Conservation (phyloP, 64 coral and sea anemone genomes). For the Dendronephthya gigantea region DNA sequence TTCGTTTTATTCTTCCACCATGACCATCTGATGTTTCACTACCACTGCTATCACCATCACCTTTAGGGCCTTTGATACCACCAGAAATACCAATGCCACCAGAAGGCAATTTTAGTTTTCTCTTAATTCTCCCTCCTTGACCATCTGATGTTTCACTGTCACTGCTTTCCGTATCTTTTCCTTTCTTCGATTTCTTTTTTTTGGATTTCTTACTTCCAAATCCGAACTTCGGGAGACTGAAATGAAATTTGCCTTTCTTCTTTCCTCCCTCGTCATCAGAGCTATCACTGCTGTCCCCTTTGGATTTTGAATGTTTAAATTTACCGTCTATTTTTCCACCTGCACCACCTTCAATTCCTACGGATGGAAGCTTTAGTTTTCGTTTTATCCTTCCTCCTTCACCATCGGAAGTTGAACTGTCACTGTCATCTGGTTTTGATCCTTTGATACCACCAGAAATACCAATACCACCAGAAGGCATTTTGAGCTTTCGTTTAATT, state of each 20-base stretch:
- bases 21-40: not conserved
- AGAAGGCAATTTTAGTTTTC: not conserved
- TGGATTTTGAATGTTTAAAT: not conserved
- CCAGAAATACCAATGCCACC: not conserved
- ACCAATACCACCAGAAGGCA: not conserved
- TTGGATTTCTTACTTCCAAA: not conserved
- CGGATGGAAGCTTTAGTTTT: not conserved
- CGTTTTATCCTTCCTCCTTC: not conserved
- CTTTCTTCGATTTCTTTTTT: not conserved
- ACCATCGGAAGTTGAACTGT: not conserved
- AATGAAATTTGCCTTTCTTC: not conserved
- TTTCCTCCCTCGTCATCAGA: not conserved
- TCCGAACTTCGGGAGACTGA: not conserved
- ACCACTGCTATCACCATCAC: not conserved
- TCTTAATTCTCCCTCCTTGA: not conserved
- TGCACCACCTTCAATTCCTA: not conserved
- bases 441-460: not conserved
- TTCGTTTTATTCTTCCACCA: not conserved
- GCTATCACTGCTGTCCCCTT: not conserved
- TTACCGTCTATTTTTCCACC: not conserved
- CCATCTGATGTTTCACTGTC: not conserved
- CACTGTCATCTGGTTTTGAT: not conserved
- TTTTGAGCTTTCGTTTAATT: not conserved
- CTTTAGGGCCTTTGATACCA: not conserved
- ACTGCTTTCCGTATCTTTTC: not conserved